Conservation (phyloP, 1,140 invertebrate species). For the Dendroctonus valens region DNA sequence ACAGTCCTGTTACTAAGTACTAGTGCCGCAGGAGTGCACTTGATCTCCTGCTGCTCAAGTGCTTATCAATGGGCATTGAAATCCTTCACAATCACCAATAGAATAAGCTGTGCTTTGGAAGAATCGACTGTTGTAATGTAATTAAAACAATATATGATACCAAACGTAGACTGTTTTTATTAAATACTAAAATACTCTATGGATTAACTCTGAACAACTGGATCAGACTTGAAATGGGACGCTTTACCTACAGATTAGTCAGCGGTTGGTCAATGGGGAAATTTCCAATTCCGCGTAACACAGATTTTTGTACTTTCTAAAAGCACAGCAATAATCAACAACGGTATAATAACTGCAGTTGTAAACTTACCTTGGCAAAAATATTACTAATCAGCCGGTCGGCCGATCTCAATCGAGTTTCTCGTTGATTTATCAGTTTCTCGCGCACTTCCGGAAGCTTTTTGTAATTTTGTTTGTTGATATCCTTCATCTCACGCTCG, state of each 20-base stretch:
- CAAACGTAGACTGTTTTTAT: no score
- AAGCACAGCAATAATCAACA: constrained; percentile 32
- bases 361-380: constrained; percentile 44
- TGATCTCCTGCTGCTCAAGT: constrained; percentile 83
- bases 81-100: not conserved
- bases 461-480: constrained; percentile 45
- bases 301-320: constrained; percentile 43
- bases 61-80: constrained; percentile 75
- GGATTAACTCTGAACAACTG: no score
- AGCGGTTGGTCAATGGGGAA: constrained; percentile 43
- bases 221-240: no score
- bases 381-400: constrained; percentile 44
- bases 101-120: not conserved
- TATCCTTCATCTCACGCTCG: constrained; percentile 45
- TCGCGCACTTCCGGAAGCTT: constrained; percentile 47
- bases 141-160: no score
- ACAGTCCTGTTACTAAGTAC: constrained; percentile 78
- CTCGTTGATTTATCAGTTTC: constrained; percentile 35
- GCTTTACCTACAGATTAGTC: constrained; percentile 31
- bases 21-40: constrained; percentile 83
- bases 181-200: no score
- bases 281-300: constrained; percentile 41
- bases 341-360: not conserved
- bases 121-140: not conserved
- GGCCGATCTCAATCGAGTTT: constrained; percentile 39